Evolutionary conservation across 2,888 invertebrate species (phyloP).

Genomic region (Drosophila planitibia): DNA sequence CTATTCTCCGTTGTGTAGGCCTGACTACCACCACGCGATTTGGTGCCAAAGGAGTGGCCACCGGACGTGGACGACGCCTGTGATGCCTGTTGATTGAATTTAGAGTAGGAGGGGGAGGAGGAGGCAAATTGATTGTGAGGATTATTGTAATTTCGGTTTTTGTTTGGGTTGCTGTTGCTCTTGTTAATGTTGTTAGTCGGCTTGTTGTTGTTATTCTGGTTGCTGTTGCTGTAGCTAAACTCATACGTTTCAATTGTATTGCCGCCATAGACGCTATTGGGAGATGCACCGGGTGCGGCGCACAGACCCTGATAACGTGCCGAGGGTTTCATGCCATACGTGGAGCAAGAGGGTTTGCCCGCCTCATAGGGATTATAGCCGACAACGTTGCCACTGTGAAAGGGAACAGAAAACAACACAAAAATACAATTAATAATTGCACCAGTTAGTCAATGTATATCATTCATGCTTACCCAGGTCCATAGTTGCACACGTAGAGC

Average conservation of each 20-base stretch:
- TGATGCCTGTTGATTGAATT: conserved; percentile 86
- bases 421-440: not conserved
- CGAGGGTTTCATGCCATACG: conserved; percentile 90
- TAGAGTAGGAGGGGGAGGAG: conserved; percentile 61
- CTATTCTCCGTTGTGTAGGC: conserved; percentile 71
- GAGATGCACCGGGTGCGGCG: conserved; percentile 82
- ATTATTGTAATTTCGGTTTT: conserved; percentile 85
- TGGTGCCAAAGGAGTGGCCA: conserved; percentile 73
- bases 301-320: conserved; percentile 91
- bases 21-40: conserved; percentile 68
- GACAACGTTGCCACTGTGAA: conserved; percentile 90
- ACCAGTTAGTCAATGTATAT: not conserved
- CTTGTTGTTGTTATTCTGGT: conserved; percentile 85
- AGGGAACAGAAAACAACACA: conserved; percentile 22
- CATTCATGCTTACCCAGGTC: conserved; percentile 88
- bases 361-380: conserved; percentile 91
- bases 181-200: conserved; percentile 87
- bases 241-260: conserved; percentile 85
- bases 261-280: conserved; percentile 86
- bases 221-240: conserved; percentile 71
- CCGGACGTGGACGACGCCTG: conserved; percentile 47
- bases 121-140: conserved; percentile 77
- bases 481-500: conserved; percentile 94
- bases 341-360: conserved; percentile 90
- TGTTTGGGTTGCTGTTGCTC: conserved; percentile 78